Evolutionary conservation across 2,797 vertebrate species (phyloP).

Genomic region (Esox masquinongy): DNA sequence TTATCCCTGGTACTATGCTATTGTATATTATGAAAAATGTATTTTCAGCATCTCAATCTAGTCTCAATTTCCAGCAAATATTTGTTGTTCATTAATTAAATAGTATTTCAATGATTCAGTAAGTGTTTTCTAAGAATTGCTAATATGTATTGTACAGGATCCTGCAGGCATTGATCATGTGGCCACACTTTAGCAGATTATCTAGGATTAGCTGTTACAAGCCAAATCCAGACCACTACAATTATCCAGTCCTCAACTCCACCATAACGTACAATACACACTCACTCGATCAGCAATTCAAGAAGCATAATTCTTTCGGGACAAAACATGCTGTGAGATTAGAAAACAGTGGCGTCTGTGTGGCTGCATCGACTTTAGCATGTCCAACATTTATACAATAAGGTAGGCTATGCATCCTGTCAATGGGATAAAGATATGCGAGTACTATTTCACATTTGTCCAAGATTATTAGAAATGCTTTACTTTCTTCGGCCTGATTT

Average conservation of each 20-base stretch:
- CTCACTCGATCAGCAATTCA: neutral
- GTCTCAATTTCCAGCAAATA: neutral
- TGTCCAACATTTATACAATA: too few relatives aligned
- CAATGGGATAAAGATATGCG: neutral
- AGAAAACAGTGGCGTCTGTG: neutral
- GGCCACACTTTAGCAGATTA: slow-evolving; percentile 2
- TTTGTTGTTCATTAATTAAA: neutral
- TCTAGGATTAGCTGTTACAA: slow-evolving; percentile 9
- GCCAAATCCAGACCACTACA: neutral
- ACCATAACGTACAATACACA: neutral
- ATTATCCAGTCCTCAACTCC: neutral
- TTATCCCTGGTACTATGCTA: neutral
- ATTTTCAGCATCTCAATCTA: neutral
- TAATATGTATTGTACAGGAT: neutral
- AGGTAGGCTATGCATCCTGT: neutral
- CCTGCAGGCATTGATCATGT: neutral
- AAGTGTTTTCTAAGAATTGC: neutral
- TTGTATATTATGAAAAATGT: neutral
- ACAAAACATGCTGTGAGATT: neutral
- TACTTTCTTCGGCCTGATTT: neutral
- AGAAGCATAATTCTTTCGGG: neutral
- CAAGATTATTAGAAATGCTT: neutral
- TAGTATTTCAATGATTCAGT: neutral
- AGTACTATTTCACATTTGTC: neutral
- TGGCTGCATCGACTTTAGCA: neutral